Base-by-base conservation (phyloP, 92 coral and sea anemone species). In the Ricordea florida region DNA sequence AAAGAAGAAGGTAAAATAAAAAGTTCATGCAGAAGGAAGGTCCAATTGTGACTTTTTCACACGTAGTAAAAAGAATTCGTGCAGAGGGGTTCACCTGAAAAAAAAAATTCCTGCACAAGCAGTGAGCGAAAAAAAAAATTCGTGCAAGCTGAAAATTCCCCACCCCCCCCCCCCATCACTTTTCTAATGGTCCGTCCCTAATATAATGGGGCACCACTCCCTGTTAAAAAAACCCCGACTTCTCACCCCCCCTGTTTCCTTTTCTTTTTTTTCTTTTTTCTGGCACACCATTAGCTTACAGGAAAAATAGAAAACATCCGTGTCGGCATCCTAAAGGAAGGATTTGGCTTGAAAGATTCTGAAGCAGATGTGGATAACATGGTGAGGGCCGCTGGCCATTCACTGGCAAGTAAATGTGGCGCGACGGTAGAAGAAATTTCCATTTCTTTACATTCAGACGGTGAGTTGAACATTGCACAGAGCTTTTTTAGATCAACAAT, bases 351-450 rank as follows among this genome's bases (percentile, higher is more conserved):
- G 36, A 33, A 78, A 8, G 48, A n/a, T 41, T 80, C 85, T 10
- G 97, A 92, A 74, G 53, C 66, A 11, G 97, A 92, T 67, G 93
- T 91, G n/a, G 88, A 87, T 62, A 62, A 62, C 7, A 48, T 87
- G 83, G 93, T 91, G 29, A 70, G 57, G 41, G 76, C 58, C 41
- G 86, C 93, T 42, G 90, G 91, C 40, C 80, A 56, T 42, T 48
- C 30, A 64, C 66, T 88, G 36, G 74, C 76, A 6, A 41, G 25
- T 29, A 72, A 40, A 49, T 49, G 79, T 18, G 93, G 84, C 20
- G 97, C 97, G 16, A 60, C 66, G n/a, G 85, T 84, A 6, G 84
- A 92, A 55, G 97, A 92, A 37, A 84, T 92, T 45, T 85, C 93
- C 3, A 37, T 92, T 18, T 91, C 91, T 22, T 84, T 90, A 94